Conservation (phyloP, 2,113 vertebrate species). For the Pseudopodoces humilis region DNA sequence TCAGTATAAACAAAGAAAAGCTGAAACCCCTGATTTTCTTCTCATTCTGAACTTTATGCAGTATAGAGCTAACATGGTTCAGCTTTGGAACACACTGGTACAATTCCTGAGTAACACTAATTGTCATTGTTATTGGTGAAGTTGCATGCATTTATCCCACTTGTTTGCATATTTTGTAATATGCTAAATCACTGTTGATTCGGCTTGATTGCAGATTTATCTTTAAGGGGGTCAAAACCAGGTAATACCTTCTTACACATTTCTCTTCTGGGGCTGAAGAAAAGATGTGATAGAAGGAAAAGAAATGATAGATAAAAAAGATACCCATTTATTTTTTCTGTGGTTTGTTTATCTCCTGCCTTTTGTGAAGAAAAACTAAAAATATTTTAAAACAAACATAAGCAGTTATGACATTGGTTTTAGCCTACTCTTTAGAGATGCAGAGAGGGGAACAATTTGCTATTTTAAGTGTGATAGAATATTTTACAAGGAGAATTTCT, state of each 20-base stretch:
- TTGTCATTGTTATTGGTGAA: not conserved
- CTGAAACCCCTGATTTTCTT: not conserved
- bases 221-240: not conserved
- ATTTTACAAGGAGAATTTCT: not conserved
- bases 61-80: not conserved
- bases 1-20: not conserved
- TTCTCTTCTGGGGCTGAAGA: not conserved
- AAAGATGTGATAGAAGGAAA: not conserved
- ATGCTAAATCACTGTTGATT: not conserved
- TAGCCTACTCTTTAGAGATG: not conserved
- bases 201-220: not conserved
- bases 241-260: not conserved
- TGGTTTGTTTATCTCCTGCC: not conserved
- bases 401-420: not conserved
- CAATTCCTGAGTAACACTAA: not conserved
- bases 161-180: not conserved
- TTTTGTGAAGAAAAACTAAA: not conserved
- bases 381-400: not conserved
- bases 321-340: not conserved
- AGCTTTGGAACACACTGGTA: not conserved
- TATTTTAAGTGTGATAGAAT: not conserved
- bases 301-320: not conserved
- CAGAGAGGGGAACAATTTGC: not conserved
- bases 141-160: not conserved
- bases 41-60: not conserved